A percentile compares a stretch with the other conserved stretches of the same genome.
Conservation (phyloP, 2,113 vertebrate genomes). For the Bombycilla garrulus region DNA sequence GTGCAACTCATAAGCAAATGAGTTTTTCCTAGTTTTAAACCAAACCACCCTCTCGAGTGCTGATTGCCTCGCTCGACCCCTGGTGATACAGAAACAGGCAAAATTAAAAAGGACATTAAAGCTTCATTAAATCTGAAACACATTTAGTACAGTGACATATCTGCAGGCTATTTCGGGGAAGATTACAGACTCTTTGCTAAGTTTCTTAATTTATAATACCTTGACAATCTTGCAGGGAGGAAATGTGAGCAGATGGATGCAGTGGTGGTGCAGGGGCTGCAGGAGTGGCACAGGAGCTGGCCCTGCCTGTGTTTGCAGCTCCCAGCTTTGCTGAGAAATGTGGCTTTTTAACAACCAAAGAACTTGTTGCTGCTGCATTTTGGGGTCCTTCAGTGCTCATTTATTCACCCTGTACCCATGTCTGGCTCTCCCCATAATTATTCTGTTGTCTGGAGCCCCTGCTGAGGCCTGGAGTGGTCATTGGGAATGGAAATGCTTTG, state of each 20-base stretch:
- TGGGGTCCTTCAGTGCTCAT: not conserved
- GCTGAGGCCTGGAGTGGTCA: not conserved
- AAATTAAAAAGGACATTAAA: conserved; percentile 89
- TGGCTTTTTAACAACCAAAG: not conserved
- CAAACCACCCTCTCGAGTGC: conserved; percentile 82
- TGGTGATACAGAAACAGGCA: conserved; percentile 84
- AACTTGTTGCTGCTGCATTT: not conserved
- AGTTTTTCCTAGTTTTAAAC: conserved; percentile 83
- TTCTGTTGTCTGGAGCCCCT: not conserved
- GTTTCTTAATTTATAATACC: conserved; percentile 85
- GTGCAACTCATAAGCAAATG: conserved; percentile 87
- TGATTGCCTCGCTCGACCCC: conserved; percentile 84
- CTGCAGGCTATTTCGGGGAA: conserved; percentile 84
- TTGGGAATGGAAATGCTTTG: not conserved
- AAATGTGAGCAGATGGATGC: conserved; percentile 27
- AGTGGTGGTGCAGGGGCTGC: conserved; percentile 26
- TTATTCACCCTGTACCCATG: not conserved
- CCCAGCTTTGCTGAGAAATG: not conserved
- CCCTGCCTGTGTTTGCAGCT: not conserved
- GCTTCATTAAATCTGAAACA: conserved; percentile 90
- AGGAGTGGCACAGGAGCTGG: not conserved
- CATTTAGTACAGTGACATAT: conserved; percentile 88
- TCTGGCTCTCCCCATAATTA: not conserved
- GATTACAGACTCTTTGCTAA: conserved; percentile 82
- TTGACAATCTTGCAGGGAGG: conserved; percentile 69